Percentiles rank a stretch among this genome's conserved stretches.
phyloP scores from a whole-genome alignment of 2,888 invertebrate species.

The Apotomis turbidana region DNA sequence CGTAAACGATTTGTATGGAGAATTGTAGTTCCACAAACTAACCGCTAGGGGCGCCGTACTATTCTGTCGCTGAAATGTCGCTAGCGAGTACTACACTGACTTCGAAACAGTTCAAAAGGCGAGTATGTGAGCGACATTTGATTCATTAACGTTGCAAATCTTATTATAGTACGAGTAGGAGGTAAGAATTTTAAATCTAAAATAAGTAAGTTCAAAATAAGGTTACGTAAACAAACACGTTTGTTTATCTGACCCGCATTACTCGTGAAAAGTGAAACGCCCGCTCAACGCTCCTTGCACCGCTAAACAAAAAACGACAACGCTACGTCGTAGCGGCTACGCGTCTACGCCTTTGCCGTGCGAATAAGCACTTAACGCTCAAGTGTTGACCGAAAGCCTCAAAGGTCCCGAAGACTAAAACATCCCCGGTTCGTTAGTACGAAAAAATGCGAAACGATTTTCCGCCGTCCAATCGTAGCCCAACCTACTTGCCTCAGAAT shows the following conservation, averaged over 20 bases:
- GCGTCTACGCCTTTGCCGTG: conserved; percentile 54
- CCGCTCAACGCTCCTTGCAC: background rate
- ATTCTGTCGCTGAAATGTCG: too few relatives aligned
- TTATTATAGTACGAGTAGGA: too few relatives aligned
- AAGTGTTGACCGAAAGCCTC: conserved; percentile 67
- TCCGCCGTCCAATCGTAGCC: conserved; percentile 70
- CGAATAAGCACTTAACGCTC: conserved; percentile 73
- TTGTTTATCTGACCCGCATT: background rate
- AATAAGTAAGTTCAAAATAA: background rate
- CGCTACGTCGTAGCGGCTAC: conserved; percentile 35
- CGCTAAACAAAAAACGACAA: conserved; percentile 3
- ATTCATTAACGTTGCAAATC: too few relatives aligned
- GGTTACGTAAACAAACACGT: background rate
- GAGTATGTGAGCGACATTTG: too few relatives aligned
- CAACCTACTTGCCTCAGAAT: conserved; percentile 82
- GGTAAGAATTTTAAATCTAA: too few relatives aligned
- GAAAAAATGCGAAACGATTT: conserved; percentile 66
- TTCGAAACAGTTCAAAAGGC: too few relatives aligned
- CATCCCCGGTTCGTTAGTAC: conserved; percentile 77
- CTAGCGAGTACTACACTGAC: too few relatives aligned
- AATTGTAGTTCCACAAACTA: too few relatives aligned
- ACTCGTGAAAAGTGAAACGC: background rate
- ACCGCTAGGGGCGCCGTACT: too few relatives aligned
- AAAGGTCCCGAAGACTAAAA: conserved; percentile 74
- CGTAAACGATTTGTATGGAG: too few relatives aligned